A percentile compares a stretch with the other conserved stretches of the same genome.
These are phyloP conservation scores for Halcyon senegalensis DNA, from an alignment of 2,113 vertebrate species.

Conservation along the genomic window DNA sequence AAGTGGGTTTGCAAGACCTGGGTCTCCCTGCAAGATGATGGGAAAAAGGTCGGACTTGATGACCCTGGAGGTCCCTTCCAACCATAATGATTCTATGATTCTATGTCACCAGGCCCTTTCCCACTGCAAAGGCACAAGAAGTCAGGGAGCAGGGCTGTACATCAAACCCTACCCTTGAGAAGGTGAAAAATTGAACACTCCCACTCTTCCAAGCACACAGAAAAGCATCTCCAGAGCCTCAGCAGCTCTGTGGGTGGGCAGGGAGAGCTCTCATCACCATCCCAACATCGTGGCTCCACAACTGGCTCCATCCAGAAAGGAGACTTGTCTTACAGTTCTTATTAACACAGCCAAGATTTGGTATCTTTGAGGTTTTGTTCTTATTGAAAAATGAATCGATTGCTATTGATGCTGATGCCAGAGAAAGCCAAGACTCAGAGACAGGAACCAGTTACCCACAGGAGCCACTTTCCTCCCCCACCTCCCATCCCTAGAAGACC, in stretches of 20 bases:
- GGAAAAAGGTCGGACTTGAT: too few species aligned
- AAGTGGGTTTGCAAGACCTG: background rate
- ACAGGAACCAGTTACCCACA: background rate
- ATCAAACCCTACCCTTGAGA: background rate
- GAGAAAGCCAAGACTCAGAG: background rate
- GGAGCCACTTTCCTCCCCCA: background rate
- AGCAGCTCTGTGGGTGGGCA: background rate
- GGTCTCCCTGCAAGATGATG: background rate
- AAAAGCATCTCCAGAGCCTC: background rate
- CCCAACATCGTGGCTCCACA: background rate
- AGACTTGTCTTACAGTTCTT: background rate
- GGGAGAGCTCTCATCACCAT: background rate
- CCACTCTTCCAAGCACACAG: rapidly evolving
- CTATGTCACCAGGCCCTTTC: background rate
- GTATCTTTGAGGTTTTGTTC: background rate
- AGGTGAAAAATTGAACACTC: background rate
- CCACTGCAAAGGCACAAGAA: background rate
- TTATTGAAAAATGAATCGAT: background rate
- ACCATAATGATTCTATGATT: too few species aligned
- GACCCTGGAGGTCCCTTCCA: too few species aligned
- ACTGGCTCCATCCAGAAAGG: background rate
- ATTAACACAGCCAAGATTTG: background rate
- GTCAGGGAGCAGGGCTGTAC: background rate
- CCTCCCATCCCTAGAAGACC: background rate
- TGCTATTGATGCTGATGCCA: background rate